Evolutionary conservation across 2,113 vertebrate species (phyloP).

Genomic region (Bubo blakistoni): DNA sequence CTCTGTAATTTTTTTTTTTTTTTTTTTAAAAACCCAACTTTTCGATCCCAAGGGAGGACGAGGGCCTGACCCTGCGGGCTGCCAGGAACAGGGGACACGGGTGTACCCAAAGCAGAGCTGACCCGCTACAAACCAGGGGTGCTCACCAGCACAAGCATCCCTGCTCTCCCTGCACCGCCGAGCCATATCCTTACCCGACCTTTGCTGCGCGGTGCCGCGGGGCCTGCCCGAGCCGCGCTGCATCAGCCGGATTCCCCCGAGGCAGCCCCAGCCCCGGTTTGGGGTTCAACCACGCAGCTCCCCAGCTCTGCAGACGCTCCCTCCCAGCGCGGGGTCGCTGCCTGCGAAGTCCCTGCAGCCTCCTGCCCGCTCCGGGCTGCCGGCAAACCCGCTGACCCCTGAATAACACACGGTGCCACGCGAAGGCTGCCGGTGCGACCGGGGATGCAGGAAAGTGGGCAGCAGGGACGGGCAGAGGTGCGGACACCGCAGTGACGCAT

Average conservation of each 20-base stretch:
- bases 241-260: rapidly evolving
- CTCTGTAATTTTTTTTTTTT: background rate
- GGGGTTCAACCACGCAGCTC: background rate
- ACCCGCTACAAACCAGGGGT: background rate
- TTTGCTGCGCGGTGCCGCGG: rapidly evolving
- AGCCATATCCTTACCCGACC: background rate
- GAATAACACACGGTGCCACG: background rate
- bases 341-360: background rate
- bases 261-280: background rate
- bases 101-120: rapidly evolving
- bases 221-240: rapidly evolving
- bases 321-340: background rate
- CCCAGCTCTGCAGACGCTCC: background rate
- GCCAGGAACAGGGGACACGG: rapidly evolving
- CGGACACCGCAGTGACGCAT: background rate
- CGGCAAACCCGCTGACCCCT: background rate
- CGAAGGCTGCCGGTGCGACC: rapidly evolving
- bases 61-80: background rate
- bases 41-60: background rate
- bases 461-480: background rate
- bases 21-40: background rate
- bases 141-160: background rate
- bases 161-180: rapidly evolving
- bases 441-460: rapidly evolving
- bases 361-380: background rate